These are phyloP conservation scores for Perizoma affinitatum DNA, from an alignment of 2,888 invertebrate species.

Conservation along the genomic window DNA sequence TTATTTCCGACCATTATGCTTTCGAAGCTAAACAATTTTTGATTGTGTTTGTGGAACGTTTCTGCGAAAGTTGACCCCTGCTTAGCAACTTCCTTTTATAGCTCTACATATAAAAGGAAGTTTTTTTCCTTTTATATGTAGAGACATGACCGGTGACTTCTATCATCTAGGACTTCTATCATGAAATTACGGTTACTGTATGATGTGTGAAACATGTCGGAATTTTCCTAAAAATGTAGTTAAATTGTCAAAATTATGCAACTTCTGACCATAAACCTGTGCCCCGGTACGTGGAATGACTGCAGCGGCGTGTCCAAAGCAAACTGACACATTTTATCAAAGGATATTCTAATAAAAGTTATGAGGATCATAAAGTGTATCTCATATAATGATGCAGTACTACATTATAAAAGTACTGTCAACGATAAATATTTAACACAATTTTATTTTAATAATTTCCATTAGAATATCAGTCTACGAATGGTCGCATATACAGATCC, in stretches of 20 bases:
- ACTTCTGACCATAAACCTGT: constrained; percentile 20
- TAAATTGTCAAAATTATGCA: constrained; percentile 18
- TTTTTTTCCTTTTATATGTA: too few species aligned
- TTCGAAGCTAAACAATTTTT: too few species aligned
- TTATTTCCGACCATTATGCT: too few species aligned
- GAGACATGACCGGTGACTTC: too few species aligned
- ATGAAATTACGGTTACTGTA: constrained; percentile 9
- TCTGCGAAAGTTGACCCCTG: too few species aligned
- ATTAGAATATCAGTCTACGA: too few species aligned
- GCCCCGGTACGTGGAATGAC: constrained; percentile 24
- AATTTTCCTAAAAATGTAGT: constrained; percentile 27
- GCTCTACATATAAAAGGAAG: too few species aligned
- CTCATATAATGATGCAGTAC: constrained; percentile 9
- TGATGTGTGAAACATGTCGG: constrained; percentile 21
- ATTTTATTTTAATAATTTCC: too few species aligned
- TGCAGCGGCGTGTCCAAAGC: constrained; percentile 24
- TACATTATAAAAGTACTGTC: constrained; percentile 8
- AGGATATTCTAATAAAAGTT: constrained; percentile 22
- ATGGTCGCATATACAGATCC: too few species aligned
- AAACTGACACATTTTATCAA: constrained; percentile 15
- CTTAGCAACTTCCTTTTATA: too few species aligned
- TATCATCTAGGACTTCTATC: background rate
- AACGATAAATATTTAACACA: background rate
- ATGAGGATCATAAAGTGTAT: constrained; percentile 17
- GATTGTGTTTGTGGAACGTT: too few species aligned